Conservation (phyloP, 1,140 invertebrate genomes). For the Trinorchestia longiramus region DNA sequence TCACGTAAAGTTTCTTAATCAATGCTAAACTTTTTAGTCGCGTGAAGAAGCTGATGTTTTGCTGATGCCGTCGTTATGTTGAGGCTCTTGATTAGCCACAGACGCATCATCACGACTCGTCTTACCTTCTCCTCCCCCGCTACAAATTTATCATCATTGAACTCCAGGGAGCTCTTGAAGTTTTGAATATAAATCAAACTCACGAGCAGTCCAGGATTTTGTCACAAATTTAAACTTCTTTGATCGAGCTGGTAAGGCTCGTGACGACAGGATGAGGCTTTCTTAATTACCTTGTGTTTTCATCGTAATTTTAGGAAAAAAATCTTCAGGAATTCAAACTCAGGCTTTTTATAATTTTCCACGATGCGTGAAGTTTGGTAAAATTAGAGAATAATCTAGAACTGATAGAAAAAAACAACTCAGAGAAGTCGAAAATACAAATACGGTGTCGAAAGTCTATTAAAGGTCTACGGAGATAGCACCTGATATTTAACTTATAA, state of each 20-base stretch:
- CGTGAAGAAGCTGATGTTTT: neutral
- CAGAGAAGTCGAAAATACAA: neutral
- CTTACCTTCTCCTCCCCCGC: neutral
- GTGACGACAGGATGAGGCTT: neutral
- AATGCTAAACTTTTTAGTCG: constrained; percentile 18
- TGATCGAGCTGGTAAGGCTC: neutral
- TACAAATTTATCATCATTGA: neutral
- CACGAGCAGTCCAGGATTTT: neutral
- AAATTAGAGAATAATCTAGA: neutral
- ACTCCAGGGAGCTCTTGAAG: neutral
- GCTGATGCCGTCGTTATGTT: constrained; percentile 37
- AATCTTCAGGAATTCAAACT: neutral
- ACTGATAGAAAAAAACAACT: neutral
- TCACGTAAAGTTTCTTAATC: neutral
- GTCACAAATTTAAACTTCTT: neutral
- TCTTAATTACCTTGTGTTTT: neutral
- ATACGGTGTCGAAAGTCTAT: neutral
- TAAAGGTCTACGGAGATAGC: neutral
- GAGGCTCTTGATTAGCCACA: neutral
- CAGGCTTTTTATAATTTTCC: neutral
- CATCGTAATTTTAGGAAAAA: neutral
- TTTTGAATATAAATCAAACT: constrained; percentile 4
- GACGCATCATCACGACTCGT: neutral
- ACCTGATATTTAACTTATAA: neutral
- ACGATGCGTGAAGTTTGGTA: neutral